Evolutionary conservation across 2,888 invertebrate species (phyloP), one percentile per base, ranked within the genome.

Genomic region (Strigamia maritima): DNA sequence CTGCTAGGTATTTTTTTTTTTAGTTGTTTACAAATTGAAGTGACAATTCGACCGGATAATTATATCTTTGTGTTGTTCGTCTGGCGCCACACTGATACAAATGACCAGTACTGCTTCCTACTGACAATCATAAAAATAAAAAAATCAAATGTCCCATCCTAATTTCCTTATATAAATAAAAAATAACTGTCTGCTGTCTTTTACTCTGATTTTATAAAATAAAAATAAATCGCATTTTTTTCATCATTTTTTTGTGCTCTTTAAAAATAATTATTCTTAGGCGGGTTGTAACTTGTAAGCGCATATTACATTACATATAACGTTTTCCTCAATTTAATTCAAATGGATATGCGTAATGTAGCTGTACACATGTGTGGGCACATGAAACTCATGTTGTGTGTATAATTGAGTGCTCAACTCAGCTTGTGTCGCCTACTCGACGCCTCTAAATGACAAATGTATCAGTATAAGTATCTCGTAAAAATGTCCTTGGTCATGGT

Each of bases 391-490:
- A 19, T 2, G 54, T 54, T 19, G 2, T 19, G 54, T 44, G 44
- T n/a, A n/a, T 54, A 54, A 54, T 54, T 54, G 54, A 54, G 54
- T 54, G 54, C 54, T 54, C n/a, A n/a, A n/a, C n/a, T n/a, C 54
- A 54, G 19, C 54, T 54, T 54, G 54, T 54, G 54, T 54, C 54
- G 54, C 54, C 54, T 19, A 54, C 54, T 54, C 54, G 54, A 19
- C 54, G 54, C 22, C 54, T 54, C 54, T 54, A 54, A n/a, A 54
- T 54, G 54, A 54, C 19, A 19, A 54, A 54, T 19, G 54, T 54
- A 54, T 54, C 54, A 54, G n/a, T n/a, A 19, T 54, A 54, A 54
- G 54, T 54, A 54, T 19, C 19, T 54, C 4, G 19, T 19, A 10
- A n/a, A 22, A 22, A n/a, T 6, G 19, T 19, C 54, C 19, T 44